phyloP scores from a whole-genome alignment of 2,888 invertebrate genomes.

The Ophion costatus region DNA sequence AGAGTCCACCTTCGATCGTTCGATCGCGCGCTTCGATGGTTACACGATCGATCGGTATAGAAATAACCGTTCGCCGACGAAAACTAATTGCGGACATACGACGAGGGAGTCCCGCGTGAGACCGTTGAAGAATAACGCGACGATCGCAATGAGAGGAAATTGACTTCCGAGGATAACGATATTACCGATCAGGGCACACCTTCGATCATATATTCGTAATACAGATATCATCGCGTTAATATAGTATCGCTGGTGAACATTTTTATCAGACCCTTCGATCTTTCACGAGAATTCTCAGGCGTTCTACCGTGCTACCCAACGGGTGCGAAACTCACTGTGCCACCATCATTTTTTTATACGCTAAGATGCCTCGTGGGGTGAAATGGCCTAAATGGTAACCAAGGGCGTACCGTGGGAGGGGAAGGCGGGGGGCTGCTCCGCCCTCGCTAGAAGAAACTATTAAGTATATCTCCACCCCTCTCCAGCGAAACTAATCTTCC shows the following conservation, averaged over 20 bases:
- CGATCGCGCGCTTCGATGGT: conserved; percentile 33
- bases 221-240: conserved; percentile 27
- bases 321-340: background rate
- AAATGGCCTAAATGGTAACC: too few relatives aligned
- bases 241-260: background rate
- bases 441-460: too few relatives aligned
- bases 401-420: too few relatives aligned
- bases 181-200: conserved; percentile 33
- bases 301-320: background rate
- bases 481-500: too few relatives aligned
- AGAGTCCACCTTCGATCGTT: conserved; percentile 35
- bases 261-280: conserved; percentile 2
- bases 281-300: background rate
- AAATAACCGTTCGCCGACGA: conserved; percentile 35
- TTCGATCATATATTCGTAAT: conserved; percentile 18
- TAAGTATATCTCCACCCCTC: too few relatives aligned
- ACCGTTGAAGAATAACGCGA: conserved; percentile 10
- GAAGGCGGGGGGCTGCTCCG: too few relatives aligned
- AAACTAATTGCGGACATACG: conserved; percentile 43
- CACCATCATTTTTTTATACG: too few relatives aligned
- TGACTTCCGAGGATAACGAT: conserved; percentile 45
- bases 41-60: conserved; percentile 10
- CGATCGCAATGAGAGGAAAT: conserved; percentile 40
- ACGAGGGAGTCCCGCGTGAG: conserved; percentile 15
- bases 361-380: too few relatives aligned